Evolutionary conservation across 2,797 vertebrate genomes (phyloP), one percentile per base, ranked within the genome.

Genomic region (Chelon auratus): DNA sequence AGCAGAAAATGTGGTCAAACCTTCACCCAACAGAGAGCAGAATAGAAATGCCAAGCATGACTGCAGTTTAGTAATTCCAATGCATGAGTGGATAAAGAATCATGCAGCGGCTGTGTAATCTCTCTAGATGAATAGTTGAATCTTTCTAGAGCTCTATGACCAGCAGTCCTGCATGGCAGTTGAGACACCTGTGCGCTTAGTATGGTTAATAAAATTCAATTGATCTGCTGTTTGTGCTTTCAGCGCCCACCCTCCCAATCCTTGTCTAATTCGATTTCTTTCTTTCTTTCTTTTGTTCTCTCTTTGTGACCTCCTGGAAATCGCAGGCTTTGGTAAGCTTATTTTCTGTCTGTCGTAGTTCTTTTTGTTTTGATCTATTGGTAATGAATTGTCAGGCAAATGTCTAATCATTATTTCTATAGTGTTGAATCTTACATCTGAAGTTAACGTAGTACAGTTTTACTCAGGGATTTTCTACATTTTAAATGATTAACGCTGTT

Each of bases 321-420:
- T 81, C 85, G 77, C 92, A 99, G 98, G 97, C 97, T 84, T 95
- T 99, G 97, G 93, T 94, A 87, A 93, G 91, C n/a, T 70, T 3
- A 20, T 56, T 50, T 11, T 67, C 30, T 65, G 1, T 78, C 0
- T 73, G 15, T 1, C 4, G 45, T 43, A n/a, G 10, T 72, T 75
- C 30, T n/a, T 55, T 57, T 64, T 52, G 7, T 45, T 50, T 36
- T 54, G 57, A 51, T 42, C 1, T 43, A 13, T 15, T 26, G 3
- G 11, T 52, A 15, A 30, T 39, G 3, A 40, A 40, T 40, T 11
- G 39, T 40, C 10, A 40, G 39, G 39, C 10, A 10, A 30, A 6
- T 58, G 7, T 43, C 18, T 43, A 42, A 61, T 63, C 7, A 1
- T 13, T 9, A 14, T 53, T 51, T 12, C 43, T 36, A 5, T 51